Base-by-base conservation (phyloP, 2,888 invertebrate genomes). In the Autographa gamma region DNA sequence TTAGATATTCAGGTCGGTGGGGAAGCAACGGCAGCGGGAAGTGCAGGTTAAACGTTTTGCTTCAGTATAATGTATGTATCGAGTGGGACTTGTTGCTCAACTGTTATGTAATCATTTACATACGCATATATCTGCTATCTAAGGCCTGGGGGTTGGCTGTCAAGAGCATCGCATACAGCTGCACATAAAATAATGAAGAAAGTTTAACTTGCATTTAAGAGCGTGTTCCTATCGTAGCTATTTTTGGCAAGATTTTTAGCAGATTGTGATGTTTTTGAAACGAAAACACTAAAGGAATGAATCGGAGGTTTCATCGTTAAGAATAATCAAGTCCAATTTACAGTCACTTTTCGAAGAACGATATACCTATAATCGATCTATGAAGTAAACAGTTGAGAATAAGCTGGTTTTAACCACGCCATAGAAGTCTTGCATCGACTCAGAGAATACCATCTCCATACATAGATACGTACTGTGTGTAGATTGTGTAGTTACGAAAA, bases 1-100 rank as follows among this genome's bases (percentile, higher is more conserved):
- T 66, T 61, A 31, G 64, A 66, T 60, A 71, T 60, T 73, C 52
- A 60, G 62, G 67, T 43, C 61, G 71, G 25, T 60, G 62, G 52
- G 58, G 63, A 60, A 56, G 18, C 43, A 43, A 54, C 54, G 54
- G 4, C 16, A 4, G 14, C 16, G 43, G 43, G 9, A 54, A 19
- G 13, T 25, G 25, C 54, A 56, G 19, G 25, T 25, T 19, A 25
- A 56, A 25, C 54, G 54, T 9, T 56, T 4, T 13, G 54, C 54
- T 56, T 56, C 25, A 13, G 54, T 19, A 56, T 56, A 56, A 25
- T 56, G 14, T 56, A 25, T 56, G 54, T 56, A 56, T 56, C 54
- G 54, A 19, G 25, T 56, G 13, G 25, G 25, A 25, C 54, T 25
- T 56, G 19, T 56, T 19, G 54, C 19, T 19, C 4, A 14, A 56